These are phyloP conservation scores for Eolophus roseicapilla DNA, from an alignment of 2,113 vertebrate genomes.

Conservation along the genomic window DNA sequence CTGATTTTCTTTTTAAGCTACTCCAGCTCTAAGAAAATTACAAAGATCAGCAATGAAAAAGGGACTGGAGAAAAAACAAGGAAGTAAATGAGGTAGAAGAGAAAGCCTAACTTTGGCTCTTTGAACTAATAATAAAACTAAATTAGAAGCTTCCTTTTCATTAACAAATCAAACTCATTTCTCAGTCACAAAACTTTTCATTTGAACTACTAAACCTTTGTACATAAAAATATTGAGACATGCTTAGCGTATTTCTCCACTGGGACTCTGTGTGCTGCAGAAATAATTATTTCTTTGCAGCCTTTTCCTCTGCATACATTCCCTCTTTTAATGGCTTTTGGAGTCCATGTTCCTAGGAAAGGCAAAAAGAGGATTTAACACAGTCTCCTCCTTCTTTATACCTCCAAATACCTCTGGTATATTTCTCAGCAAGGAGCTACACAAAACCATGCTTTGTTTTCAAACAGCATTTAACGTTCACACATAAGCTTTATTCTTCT, in stretches of 20 bases:
- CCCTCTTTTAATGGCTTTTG: neutral
- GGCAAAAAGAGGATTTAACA: neutral
- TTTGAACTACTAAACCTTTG: neutral
- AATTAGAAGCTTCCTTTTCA: neutral
- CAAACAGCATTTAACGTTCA: neutral
- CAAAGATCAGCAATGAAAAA: neutral
- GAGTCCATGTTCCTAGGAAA: neutral
- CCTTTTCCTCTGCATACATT: neutral
- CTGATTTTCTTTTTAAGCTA: neutral
- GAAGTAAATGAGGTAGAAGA: neutral
- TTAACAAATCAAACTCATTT: conserved; percentile 17
- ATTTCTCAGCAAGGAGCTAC: neutral
- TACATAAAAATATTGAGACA: neutral
- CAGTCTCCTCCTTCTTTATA: neutral
- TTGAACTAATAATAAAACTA: conserved; percentile 7
- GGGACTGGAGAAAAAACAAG: neutral
- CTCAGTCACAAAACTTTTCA: neutral
- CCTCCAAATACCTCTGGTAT: neutral
- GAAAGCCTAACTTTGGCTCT: neutral
- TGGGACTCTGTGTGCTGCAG: neutral
- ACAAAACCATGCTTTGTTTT: neutral
- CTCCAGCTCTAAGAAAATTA: neutral
- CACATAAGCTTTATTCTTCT: neutral
- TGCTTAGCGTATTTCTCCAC: neutral
- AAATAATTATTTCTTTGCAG: neutral